Evolutionary conservation across 1,140 invertebrate genomes (phyloP).

Genomic region (Diploscapter pachys): DNA sequence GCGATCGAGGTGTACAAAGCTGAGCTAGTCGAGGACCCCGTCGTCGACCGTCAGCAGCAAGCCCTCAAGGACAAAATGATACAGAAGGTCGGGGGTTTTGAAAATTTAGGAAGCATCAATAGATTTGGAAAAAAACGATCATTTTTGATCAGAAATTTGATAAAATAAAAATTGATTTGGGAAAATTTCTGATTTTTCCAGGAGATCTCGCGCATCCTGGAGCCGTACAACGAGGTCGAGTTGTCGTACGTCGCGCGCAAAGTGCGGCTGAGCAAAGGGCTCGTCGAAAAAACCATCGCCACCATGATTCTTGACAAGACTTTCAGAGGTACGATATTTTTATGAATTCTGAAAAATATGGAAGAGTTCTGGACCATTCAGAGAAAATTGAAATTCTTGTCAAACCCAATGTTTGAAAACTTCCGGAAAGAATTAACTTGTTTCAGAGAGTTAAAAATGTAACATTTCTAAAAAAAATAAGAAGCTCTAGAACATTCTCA

Average conservation of each 20-base stretch:
- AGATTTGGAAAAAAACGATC: slow-evolving; percentile 74
- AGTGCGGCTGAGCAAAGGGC: slow-evolving; percentile 9
- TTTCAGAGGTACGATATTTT: too few species aligned
- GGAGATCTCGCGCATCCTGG: slow-evolving; percentile 28
- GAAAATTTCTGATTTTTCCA: background rate
- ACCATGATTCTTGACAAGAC: slow-evolving; percentile 99
- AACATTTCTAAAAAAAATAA: too few species aligned
- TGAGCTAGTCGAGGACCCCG: slow-evolving; percentile 79
- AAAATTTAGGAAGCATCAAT: slow-evolving; percentile 90
- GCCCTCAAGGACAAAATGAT: slow-evolving; percentile 71
- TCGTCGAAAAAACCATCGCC: slow-evolving; percentile 92
- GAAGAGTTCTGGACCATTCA: too few species aligned
- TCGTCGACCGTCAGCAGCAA: slow-evolving; percentile 66
- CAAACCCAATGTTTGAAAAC: too few species aligned
- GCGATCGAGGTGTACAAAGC: slow-evolving; percentile 79
- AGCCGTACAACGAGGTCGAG: slow-evolving; percentile 26
- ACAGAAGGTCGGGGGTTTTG: slow-evolving; percentile 96
- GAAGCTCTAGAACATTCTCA: too few species aligned
- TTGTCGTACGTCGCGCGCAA: slow-evolving; percentile 23
- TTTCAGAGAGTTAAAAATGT: too few species aligned
- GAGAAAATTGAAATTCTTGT: too few species aligned
- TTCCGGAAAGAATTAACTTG: too few species aligned
- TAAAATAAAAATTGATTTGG: slow-evolving; percentile 58
- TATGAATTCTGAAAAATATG: too few species aligned
- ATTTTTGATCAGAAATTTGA: slow-evolving; percentile 68